Evolutionary conservation across 1,140 invertebrate genomes (phyloP).

Genomic region (Drosophila nebulosa): DNA sequence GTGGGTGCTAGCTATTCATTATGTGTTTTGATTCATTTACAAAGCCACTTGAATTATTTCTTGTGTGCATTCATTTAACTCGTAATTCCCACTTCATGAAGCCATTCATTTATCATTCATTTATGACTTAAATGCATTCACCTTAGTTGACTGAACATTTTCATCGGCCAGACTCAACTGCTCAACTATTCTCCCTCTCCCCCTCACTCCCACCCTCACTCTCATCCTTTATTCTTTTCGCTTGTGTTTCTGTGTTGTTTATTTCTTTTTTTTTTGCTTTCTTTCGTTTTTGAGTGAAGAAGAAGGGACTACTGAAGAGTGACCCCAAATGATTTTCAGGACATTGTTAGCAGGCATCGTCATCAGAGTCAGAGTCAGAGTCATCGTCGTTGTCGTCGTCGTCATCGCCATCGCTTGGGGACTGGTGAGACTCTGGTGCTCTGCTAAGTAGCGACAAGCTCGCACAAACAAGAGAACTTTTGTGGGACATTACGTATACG

Average conservation of each 20-base stretch:
- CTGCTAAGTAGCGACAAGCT: conserved; percentile 59
- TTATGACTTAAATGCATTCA: background rate
- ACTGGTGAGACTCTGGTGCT: conserved; percentile 12
- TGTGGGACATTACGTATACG: conserved; percentile 34
- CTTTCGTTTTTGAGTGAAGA: background rate
- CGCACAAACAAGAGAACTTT: conserved; percentile 13
- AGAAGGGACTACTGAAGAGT: conserved; percentile 23
- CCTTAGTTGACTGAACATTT: conserved; percentile 1
- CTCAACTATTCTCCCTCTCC: too few species aligned
- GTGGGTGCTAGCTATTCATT: background rate
- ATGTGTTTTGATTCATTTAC: background rate
- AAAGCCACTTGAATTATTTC: conserved; percentile 9
- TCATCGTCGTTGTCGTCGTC: background rate
- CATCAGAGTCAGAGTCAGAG: background rate
- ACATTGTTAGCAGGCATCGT: conserved; percentile 5
- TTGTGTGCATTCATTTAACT: conserved; percentile 35
- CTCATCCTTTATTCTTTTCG: background rate
- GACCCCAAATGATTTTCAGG: conserved; percentile 44
- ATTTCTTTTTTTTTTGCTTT: background rate
- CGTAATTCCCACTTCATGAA: background rate
- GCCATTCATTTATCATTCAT: background rate
- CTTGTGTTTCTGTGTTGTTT: background rate
- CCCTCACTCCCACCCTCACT: too few species aligned
- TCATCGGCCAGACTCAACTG: background rate
- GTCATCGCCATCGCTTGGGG: conserved; percentile 19